Base-by-base conservation (phyloP, 2,113 vertebrate genomes). In the Cervus canadensis region DNA sequence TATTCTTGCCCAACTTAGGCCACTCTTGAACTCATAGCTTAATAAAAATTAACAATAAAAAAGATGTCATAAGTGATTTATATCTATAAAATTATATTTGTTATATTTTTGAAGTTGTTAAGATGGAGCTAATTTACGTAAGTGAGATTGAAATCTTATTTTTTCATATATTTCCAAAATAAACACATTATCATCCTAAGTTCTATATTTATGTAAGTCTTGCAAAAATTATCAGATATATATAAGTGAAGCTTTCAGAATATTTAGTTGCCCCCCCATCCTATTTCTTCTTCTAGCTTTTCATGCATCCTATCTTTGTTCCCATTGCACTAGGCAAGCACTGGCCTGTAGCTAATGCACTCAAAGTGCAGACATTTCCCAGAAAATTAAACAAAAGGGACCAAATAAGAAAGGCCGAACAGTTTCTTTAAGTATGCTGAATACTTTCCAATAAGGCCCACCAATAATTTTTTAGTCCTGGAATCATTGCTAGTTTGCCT, bases 371-470 rank as follows among this genome's bases (percentile, higher is more conserved):
- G 71, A 78, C 86, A 89, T 87, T 85, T 48, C 50, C n/a, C 79
- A 33, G 89, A 62, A 97, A 95, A 89, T 50, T 62, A 78, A 94
- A 93, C 81, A 94, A 91, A 94, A 94, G 9, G 30, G 19, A 26
- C n/a, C 74, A 92, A 84, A 11, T 17, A 81, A 54, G 43, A 86
- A 89, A 91, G 26, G 15, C 50, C 45, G 52, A 78, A 23, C 56
- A 52, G 30, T 64, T 88, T 87, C 10, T 91, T 97, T 78, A 59
- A 74, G 52, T 71, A 74, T 43, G 28, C 6, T 81, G 88, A 89
- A 62, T 97, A 60, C 45, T 81, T 97, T 94, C 26, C 64, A 94
- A 15, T 92, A 85, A 94, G 48, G 9, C 45, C 71, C 26, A 94
- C 26, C 67, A 81, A 83, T 60, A 74, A 59, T 81, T 94, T 90